A percentile compares a stretch with the other conserved stretches of the same genome.
Conservation (phyloP, 2,888 invertebrate species). For the Perizoma flavofasciatum region DNA sequence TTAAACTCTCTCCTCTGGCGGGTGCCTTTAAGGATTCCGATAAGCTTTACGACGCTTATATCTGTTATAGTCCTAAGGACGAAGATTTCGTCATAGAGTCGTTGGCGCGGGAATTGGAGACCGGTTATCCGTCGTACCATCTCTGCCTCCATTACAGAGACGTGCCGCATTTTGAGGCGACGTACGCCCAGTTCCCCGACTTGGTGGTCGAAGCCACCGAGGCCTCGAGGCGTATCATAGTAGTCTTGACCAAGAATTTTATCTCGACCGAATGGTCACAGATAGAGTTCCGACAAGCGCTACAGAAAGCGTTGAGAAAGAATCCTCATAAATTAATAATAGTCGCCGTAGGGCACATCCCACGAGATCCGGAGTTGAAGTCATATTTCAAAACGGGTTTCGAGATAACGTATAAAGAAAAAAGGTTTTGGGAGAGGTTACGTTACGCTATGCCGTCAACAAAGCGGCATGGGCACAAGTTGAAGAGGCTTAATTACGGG, state of each 20-base stretch:
- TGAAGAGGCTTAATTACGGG: conserved; percentile 87
- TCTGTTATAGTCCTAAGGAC: conserved; percentile 96
- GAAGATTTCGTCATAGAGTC: conserved; percentile 95
- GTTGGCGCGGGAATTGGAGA: conserved; percentile 93
- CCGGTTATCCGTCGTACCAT: conserved; percentile 90
- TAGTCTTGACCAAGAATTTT: conserved; percentile 94
- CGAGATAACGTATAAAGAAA: conserved; percentile 94
- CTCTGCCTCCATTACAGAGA: conserved; percentile 95
- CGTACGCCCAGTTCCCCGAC: conserved; percentile 89
- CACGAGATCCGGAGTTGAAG: conserved; percentile 93
- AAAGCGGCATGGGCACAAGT: conserved; percentile 84
- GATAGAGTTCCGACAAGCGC: conserved; percentile 94
- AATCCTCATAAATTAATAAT: conserved; percentile 94
- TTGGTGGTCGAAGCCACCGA: conserved; percentile 93
- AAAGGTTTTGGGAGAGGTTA: conserved; percentile 97
- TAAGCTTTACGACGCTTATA: conserved; percentile 96
- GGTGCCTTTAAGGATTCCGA: conserved; percentile 91
- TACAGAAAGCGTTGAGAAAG: conserved; percentile 93
- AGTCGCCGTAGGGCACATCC: conserved; percentile 90
- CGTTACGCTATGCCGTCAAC: conserved; percentile 94
- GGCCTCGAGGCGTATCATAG: conserved; percentile 92
- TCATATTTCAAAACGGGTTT: conserved; percentile 95
- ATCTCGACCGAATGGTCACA: conserved; percentile 96
- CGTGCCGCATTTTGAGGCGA: conserved; percentile 88
- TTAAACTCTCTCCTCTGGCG: conserved; percentile 90